These are phyloP conservation scores for Brachionus rubens DNA, from an alignment of 1,140 invertebrate species.

Conservation along the genomic window DNA sequence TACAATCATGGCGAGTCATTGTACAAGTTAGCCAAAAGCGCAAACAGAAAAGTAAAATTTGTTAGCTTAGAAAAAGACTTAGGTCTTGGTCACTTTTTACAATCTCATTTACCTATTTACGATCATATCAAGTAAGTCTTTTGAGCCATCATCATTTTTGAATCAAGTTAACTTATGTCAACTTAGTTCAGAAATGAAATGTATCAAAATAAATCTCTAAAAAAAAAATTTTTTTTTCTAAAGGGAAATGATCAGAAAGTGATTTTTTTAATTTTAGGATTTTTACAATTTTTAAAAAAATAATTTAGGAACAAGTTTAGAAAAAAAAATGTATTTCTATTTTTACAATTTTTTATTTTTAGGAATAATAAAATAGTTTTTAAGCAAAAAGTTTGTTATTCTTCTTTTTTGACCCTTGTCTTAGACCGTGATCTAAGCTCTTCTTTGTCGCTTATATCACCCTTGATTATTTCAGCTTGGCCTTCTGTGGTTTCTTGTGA, in stretches of 20 bases:
- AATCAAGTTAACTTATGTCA: too few relatives aligned
- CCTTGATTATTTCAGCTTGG: not conserved
- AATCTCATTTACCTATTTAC: constrained; percentile 39
- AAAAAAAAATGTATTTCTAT: too few relatives aligned
- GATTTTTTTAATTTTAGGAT: not conserved
- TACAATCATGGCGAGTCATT: not conserved
- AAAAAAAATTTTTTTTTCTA: too few relatives aligned
- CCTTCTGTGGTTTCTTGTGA: too few relatives aligned
- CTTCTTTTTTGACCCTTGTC: constrained; percentile 32
- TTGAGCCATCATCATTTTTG: not conserved
- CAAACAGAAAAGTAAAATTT: constrained; percentile 5
- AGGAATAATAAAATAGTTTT: not conserved
- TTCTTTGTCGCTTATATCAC: not conserved
- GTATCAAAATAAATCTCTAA: too few relatives aligned
- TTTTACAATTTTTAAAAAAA: not conserved
- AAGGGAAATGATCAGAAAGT: too few relatives aligned
- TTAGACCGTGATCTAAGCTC: not conserved
- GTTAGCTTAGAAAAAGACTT: not conserved
- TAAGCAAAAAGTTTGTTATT: not conserved
- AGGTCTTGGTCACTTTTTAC: constrained; percentile 43
- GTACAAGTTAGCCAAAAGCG: constrained; percentile 11
- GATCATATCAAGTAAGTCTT: constrained; percentile 32
- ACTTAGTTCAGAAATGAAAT: too few relatives aligned
- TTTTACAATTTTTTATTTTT: not conserved
- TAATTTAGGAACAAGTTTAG: too few relatives aligned